Conservation (phyloP, 2,888 invertebrate genomes). For the Chydorus sphaericus region DNA sequence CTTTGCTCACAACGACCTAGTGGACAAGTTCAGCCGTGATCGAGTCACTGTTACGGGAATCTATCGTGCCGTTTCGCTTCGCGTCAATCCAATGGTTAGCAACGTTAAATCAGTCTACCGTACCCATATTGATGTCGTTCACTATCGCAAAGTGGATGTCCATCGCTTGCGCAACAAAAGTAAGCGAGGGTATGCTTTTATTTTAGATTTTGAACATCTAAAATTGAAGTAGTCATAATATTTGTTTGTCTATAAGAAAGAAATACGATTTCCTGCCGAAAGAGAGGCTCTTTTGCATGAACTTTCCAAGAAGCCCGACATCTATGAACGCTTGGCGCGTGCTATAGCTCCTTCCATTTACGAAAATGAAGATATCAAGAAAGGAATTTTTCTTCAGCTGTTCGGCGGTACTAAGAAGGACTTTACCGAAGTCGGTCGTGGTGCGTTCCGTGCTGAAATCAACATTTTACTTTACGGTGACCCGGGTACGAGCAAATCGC, state of each 20-base stretch:
- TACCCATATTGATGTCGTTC: slow-evolving; percentile 92
- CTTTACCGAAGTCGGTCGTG: slow-evolving; percentile 63
- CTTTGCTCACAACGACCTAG: slow-evolving; percentile 88
- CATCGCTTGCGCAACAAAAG: slow-evolving; percentile 73
- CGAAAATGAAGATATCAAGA: slow-evolving; percentile 95
- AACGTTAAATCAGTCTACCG: slow-evolving; percentile 81
- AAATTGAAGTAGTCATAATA: not conserved
- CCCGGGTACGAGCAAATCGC: slow-evolving; percentile 97
- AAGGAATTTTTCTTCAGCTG: slow-evolving; percentile 83
- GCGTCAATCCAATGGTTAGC: slow-evolving; percentile 65
- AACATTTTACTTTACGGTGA: slow-evolving; percentile 96
- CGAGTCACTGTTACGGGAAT: slow-evolving; percentile 90
- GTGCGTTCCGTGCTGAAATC: slow-evolving; percentile 77
- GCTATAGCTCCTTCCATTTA: slow-evolving; percentile 96
- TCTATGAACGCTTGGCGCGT: slow-evolving; percentile 81
- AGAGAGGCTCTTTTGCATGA: slow-evolving; percentile 66
- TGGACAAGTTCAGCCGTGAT: slow-evolving; percentile 90
- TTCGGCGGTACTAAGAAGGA: slow-evolving; percentile 94
- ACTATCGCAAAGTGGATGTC: slow-evolving; percentile 75
- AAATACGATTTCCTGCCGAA: slow-evolving; percentile 71
- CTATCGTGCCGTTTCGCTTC: slow-evolving; percentile 78
- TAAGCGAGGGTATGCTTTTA: slow-evolving; percentile 53
- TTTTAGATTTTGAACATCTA: too few species aligned
- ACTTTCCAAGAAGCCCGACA: slow-evolving; percentile 67
- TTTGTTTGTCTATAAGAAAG: slow-evolving; percentile 41